Conservation (phyloP, 2,797 vertebrate genomes). For the Nothura maculosa region DNA sequence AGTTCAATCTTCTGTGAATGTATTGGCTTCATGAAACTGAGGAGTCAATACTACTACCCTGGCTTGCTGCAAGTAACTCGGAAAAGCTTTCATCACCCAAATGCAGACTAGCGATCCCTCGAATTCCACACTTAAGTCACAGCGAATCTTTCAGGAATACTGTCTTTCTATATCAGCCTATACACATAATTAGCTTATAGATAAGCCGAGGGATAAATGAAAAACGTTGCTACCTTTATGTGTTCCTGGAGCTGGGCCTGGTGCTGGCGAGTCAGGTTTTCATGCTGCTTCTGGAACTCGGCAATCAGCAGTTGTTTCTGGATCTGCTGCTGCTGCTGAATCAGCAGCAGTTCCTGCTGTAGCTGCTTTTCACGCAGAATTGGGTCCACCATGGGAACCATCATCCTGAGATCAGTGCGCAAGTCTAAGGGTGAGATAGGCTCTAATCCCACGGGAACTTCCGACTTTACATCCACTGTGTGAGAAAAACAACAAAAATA, state of each 20-base stretch:
- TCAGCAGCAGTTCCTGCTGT: constrained; percentile 95
- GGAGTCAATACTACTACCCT: neutral
- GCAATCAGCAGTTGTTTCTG: constrained; percentile 98
- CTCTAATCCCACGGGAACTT: constrained; percentile 89
- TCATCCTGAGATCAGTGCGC: constrained; percentile 95
- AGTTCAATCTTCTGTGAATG: neutral
- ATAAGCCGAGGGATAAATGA: constrained; percentile 40
- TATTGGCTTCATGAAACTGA: neutral
- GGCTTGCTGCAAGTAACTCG: neutral
- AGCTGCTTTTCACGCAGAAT: constrained; percentile 94
- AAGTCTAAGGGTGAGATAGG: constrained; percentile 93
- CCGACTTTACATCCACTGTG: constrained; percentile 93
- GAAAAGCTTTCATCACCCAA: neutral
- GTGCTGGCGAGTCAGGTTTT: constrained; percentile 97
- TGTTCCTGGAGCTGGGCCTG: constrained; percentile 99
- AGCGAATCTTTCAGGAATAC: neutral
- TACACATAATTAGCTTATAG: neutral
- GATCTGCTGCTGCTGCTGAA: constrained; percentile 99
- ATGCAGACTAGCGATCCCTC: constrained; percentile 4
- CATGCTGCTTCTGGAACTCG: constrained; percentile 99
- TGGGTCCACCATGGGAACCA: constrained; percentile 92
- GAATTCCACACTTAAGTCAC: neutral
- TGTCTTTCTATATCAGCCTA: neutral
- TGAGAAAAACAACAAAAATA: neutral
- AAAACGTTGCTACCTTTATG: constrained; percentile 92